A percentile compares a stretch with the other conserved stretches of the same genome.
phyloP scores from a whole-genome alignment of 2,797 vertebrate genomes.

The Zalophus californianus region DNA sequence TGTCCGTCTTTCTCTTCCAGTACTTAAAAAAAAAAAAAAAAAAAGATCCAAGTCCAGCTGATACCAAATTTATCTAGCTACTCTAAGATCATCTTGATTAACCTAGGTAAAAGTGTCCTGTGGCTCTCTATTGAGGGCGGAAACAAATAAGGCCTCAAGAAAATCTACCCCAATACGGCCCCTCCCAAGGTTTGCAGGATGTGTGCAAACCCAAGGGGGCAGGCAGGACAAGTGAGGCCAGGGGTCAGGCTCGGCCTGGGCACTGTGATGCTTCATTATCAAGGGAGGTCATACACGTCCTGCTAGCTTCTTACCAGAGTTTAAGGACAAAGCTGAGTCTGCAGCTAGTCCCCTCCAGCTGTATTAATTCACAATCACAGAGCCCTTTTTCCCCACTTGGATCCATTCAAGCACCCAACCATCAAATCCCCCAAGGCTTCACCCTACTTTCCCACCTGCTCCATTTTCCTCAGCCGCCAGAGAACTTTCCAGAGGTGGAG shows the following conservation, averaged over 20 bases:
- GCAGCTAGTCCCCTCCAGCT: background rate
- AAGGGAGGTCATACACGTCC: background rate
- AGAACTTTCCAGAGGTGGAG: conserved; percentile 1
- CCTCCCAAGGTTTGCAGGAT: background rate
- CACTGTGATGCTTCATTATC: background rate
- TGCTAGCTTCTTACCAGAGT: conserved; percentile 35
- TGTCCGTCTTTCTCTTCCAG: background rate
- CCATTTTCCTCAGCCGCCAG: background rate
- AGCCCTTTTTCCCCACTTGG: background rate
- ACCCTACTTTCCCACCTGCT: background rate
- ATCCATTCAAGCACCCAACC: background rate
- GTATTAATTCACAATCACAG: background rate
- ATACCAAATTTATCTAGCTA: background rate
- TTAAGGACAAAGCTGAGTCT: background rate
- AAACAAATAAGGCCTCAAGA: background rate
- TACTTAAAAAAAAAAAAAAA: background rate
- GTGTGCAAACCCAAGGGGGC: background rate
- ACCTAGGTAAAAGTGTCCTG: background rate
- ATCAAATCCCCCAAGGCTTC: background rate
- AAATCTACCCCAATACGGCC: background rate
- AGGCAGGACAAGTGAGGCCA: background rate
- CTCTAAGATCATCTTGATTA: background rate
- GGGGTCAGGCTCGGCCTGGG: background rate
- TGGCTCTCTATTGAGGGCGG: background rate
- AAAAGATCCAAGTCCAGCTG: background rate